Percentiles rank a stretch among this genome's conserved stretches.
Evolutionary conservation across 2,113 vertebrate genomes (phyloP).

Genomic region (Chrysochloris asiatica): DNA sequence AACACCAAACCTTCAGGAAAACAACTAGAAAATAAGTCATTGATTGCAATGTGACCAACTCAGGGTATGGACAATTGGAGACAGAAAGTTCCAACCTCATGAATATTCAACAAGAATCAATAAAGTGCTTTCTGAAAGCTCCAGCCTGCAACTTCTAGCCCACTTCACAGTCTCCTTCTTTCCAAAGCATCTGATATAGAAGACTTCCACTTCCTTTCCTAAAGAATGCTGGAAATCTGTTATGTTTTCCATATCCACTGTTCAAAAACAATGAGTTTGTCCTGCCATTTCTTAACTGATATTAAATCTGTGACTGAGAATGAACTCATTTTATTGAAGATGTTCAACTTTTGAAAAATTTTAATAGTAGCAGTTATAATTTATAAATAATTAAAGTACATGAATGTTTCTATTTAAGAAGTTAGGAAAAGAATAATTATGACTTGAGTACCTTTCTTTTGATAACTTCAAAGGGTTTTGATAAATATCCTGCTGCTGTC

Average conservation of each 20-base stretch:
- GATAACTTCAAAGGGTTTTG: conserved; percentile 4
- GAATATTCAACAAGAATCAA: conserved; percentile 67
- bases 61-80: conserved; percentile 60
- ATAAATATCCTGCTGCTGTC: background rate
- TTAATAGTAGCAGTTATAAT: conserved; percentile 16
- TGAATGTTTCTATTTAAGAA: background rate
- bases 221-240: conserved; percentile 48
- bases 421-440: conserved; percentile 9
- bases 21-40: conserved; percentile 25
- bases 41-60: background rate
- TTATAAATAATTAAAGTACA: conserved; percentile 5
- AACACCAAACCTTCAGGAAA: background rate
- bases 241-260: conserved; percentile 50
- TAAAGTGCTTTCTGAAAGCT: conserved; percentile 64
- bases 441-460: background rate
- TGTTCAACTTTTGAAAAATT: background rate
- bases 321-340: background rate
- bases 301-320: conserved; percentile 4
- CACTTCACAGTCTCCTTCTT: conserved; percentile 1
- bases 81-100: conserved; percentile 62
- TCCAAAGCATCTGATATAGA: conserved; percentile 51
- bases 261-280: conserved; percentile 15
- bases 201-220: conserved; percentile 56
- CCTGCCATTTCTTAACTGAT: background rate
- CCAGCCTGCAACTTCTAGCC: conserved; percentile 43